Percentiles rank a stretch among this genome's conserved stretches.
Evolutionary conservation across 2,113 vertebrate genomes (phyloP).

Genomic region (Gallinago media): DNA sequence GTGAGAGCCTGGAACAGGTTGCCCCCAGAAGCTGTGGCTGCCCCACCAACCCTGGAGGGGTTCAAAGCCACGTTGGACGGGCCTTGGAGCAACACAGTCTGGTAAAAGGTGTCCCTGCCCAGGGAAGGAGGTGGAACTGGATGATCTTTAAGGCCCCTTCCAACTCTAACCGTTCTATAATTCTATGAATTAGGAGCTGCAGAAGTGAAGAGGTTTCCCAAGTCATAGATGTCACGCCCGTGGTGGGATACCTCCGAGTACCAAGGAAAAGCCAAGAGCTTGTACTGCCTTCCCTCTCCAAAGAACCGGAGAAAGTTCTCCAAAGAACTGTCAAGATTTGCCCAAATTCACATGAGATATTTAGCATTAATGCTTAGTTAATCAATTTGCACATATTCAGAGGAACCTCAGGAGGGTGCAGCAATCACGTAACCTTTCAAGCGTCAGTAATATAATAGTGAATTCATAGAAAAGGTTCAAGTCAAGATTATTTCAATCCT

Average conservation of each 20-base stretch:
- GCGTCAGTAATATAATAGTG: not conserved
- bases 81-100: too few relatives aligned
- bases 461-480: not conserved
- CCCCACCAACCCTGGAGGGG: too few relatives aligned
- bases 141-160: too few relatives aligned
- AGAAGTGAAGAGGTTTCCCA: not conserved
- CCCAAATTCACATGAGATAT: not conserved
- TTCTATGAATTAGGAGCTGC: not conserved
- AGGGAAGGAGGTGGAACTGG: too few relatives aligned
- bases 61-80: too few relatives aligned
- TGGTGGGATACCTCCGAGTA: rapidly evolving
- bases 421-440: not conserved
- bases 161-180: too few relatives aligned
- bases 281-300: not conserved
- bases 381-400: too few relatives aligned
- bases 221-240: rapidly evolving
- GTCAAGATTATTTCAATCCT: not conserved
- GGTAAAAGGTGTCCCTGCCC: too few relatives aligned
- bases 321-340: not conserved
- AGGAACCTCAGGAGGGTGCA: not conserved
- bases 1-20: too few relatives aligned
- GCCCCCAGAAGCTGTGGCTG: too few relatives aligned
- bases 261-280: not conserved
- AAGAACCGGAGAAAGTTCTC: not conserved
- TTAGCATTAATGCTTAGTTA: not conserved